A percentile compares a stretch with the other conserved stretches of the same genome.
These are phyloP conservation scores for Toxotes jaculatrix DNA, from an alignment of 2,113 vertebrate species.

Conservation along the genomic window DNA sequence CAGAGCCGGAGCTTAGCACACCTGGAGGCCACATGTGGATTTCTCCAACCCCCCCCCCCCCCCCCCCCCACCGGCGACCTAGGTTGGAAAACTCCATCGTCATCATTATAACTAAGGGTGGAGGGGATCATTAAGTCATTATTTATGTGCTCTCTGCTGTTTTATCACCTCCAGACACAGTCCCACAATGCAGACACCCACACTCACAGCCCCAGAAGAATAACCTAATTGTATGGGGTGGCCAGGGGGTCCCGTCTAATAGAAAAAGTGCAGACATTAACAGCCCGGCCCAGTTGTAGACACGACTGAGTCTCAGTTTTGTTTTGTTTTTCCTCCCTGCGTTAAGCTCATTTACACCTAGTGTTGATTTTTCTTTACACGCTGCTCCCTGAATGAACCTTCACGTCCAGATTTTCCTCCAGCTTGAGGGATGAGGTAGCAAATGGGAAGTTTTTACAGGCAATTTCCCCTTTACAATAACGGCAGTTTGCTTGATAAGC, in stretches of 20 bases:
- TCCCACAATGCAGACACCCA: conserved; percentile 71
- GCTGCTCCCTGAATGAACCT: conserved; percentile 43
- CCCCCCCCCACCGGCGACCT: conserved; percentile 22
- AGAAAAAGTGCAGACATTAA: conserved; percentile 74
- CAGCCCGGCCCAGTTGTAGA: conserved; percentile 66
- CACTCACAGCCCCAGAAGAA: conserved; percentile 66
- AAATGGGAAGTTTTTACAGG: conserved; percentile 52
- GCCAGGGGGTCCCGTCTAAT: conserved; percentile 62
- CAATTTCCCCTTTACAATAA: conserved; percentile 68
- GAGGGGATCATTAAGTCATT: conserved; percentile 82
- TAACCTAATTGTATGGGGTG: conserved; percentile 75
- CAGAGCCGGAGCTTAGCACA: conserved; percentile 53
- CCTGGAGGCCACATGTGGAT: conserved; percentile 85
- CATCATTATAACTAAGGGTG: conserved; percentile 78
- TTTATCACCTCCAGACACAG: conserved; percentile 80
- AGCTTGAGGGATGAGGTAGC: conserved; percentile 35
- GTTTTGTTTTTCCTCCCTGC: background rate
- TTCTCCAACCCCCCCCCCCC: conserved; percentile 14
- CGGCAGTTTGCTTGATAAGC: conserved; percentile 53
- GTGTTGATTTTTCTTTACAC: conserved; percentile 72
- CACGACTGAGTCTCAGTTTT: conserved; percentile 12
- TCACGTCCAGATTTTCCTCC: conserved; percentile 25
- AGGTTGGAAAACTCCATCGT: conserved; percentile 70
- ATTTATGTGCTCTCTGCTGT: conserved; percentile 82
- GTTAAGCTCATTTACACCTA: conserved; percentile 67